Conservation (phyloP, 2,113 vertebrate genomes). For the Syngnathus floridae region DNA sequence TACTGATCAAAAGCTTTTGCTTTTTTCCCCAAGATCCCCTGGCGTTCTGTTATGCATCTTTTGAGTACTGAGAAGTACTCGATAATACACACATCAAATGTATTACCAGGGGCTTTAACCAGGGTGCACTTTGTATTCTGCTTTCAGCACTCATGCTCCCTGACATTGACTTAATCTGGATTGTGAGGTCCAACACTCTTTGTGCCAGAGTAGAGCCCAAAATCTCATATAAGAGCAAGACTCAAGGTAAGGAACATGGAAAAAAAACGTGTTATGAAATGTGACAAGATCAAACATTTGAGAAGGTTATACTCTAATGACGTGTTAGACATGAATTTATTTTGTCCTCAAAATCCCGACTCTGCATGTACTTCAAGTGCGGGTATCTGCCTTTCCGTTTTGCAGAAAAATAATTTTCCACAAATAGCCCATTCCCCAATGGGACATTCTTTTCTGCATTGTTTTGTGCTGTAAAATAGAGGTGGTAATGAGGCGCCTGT, state of each 20-base stretch:
- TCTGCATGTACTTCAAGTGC: conserved; percentile 38
- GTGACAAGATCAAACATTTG: conserved; percentile 25
- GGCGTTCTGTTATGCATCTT: background rate
- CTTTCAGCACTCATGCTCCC: conserved; percentile 38
- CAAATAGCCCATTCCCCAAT: conserved; percentile 18
- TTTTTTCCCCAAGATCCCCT: conserved; percentile 42
- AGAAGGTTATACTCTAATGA: conserved; percentile 36
- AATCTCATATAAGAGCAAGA: conserved; percentile 4
- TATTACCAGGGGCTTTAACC: conserved; percentile 44
- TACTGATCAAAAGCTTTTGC: conserved; percentile 59
- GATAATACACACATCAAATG: background rate
- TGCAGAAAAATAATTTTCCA: conserved; percentile 7
- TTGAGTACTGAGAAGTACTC: background rate
- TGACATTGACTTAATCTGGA: conserved; percentile 46
- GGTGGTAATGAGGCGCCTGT: conserved; percentile 44
- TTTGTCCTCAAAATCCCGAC: conserved; percentile 15
- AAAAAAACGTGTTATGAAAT: conserved; percentile 23
- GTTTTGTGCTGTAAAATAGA: conserved; percentile 27
- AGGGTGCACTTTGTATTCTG: conserved; percentile 48
- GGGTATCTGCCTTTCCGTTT: background rate
- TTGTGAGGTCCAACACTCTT: conserved; percentile 19
- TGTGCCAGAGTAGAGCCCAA: conserved; percentile 20
- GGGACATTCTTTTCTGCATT: conserved; percentile 30
- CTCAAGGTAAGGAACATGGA: background rate
- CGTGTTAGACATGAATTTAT: background rate